phyloP scores from a whole-genome alignment of 1,140 invertebrate species.

The Lepidurus apus region DNA sequence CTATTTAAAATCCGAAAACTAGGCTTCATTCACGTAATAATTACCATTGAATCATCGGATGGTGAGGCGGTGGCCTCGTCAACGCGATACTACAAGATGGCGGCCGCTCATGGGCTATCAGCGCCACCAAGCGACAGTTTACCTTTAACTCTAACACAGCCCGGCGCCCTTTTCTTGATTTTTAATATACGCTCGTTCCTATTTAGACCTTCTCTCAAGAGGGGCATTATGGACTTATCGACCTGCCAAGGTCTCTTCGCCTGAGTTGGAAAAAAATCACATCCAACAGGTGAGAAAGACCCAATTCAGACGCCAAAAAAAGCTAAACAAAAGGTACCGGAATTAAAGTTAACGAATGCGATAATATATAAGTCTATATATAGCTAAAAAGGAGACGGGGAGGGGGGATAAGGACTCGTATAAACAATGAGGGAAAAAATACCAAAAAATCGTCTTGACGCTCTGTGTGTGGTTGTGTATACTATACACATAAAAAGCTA shows the following conservation, averaged over 20 bases:
- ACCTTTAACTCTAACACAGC: background rate
- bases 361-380: slow-evolving; percentile 16
- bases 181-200: background rate
- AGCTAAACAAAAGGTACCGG: background rate
- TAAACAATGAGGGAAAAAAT: slow-evolving; percentile 1
- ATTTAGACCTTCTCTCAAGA: background rate
- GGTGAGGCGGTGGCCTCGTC: slow-evolving; percentile 19
- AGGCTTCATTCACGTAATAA: background rate
- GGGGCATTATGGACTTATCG: background rate
- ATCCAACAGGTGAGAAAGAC: background rate
- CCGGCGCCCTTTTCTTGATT: background rate
- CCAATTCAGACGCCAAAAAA: background rate
- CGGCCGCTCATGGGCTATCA: background rate
- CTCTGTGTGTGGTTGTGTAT: slow-evolving; percentile 13
- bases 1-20: background rate
- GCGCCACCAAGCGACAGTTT: background rate
- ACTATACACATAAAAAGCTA: slow-evolving; percentile 20
- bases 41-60: slow-evolving; percentile 6
- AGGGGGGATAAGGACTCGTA: background rate
- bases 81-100: slow-evolving; percentile 21
- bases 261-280: background rate
- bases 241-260: background rate
- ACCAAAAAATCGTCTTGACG: background rate
- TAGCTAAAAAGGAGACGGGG: slow-evolving; percentile 18
- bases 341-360: background rate